Evolutionary conservation across 2,888 invertebrate genomes (phyloP).

Genomic region (Archaeoteleia sp.): DNA sequence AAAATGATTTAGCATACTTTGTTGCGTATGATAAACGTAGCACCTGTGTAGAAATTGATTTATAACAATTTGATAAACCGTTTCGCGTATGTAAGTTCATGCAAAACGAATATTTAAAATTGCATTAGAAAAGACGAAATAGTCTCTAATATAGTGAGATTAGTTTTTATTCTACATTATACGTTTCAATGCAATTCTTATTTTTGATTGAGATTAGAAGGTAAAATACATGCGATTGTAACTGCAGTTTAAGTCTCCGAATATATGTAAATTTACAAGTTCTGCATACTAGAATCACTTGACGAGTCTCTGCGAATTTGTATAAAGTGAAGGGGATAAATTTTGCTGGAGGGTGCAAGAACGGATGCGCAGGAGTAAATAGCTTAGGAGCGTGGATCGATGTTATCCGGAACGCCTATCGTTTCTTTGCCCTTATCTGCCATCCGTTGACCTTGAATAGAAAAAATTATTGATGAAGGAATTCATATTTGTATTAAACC

Average conservation of each 20-base stretch:
- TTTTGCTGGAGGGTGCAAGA: conserved; percentile 46
- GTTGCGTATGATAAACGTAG: conserved; percentile 31
- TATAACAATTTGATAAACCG: conserved; percentile 13
- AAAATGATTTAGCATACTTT: conserved; percentile 45
- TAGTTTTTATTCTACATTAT: no score
- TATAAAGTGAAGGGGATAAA: conserved; percentile 39
- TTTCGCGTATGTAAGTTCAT: neutral
- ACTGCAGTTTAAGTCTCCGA: neutral
- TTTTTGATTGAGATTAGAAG: no score
- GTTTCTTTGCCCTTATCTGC: conserved; percentile 37
- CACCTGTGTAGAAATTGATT: conserved; percentile 28
- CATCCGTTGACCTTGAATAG: conserved; percentile 45
- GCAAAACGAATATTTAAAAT: no score
- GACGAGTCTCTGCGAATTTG: conserved; percentile 35
- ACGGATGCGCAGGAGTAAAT: conserved; percentile 53
- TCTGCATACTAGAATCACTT: conserved; percentile 16
- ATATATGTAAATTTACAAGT: neutral
- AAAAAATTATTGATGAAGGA: conserved; percentile 24
- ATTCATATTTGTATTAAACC: conserved; percentile 13
- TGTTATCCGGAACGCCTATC: conserved; percentile 54
- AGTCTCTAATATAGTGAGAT: no score
- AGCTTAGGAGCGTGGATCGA: conserved; percentile 50
- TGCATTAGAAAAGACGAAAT: no score
- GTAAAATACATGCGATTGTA: no score
- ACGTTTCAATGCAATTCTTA: no score